Percentiles rank a stretch among this genome's conserved stretches.
These are phyloP conservation scores for Myotis yumanensis DNA, from an alignment of 2,113 vertebrate genomes.

Conservation along the genomic window DNA sequence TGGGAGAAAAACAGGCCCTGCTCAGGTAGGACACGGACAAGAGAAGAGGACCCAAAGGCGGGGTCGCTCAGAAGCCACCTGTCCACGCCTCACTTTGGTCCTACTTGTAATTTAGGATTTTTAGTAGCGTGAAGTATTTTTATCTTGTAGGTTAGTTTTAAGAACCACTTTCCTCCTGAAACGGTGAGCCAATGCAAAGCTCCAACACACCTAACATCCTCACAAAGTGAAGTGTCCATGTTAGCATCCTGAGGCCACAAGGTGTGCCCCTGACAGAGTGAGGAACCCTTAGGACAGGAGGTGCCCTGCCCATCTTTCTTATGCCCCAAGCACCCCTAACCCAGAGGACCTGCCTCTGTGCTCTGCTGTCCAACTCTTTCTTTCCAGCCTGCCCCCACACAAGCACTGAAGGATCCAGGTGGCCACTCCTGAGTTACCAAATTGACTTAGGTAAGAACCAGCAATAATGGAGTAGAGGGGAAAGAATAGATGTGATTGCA, in stretches of 20 bases:
- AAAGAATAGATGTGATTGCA: neutral
- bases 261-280: too few relatives aligned
- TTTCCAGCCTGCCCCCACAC: neutral
- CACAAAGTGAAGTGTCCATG: accelerated
- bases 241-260: accelerated
- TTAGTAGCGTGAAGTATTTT: neutral
- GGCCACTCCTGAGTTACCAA: neutral
- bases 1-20: neutral
- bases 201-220: neutral
- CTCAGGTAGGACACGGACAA: accelerated
- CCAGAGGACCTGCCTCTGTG: neutral
- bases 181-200: neutral
- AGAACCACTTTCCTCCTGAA: neutral
- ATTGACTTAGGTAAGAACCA: neutral
- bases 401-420: neutral
- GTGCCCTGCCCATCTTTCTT: neutral
- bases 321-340: neutral
- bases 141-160: neutral
- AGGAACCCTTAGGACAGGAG: neutral
- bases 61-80: neutral
- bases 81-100: neutral
- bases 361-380: neutral
- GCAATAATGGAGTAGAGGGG: neutral
- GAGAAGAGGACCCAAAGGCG: neutral
- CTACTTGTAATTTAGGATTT: neutral